These are phyloP conservation scores for Propsilocerus akamusi DNA, from an alignment of 1,140 invertebrate genomes.

Conservation along the genomic window DNA sequence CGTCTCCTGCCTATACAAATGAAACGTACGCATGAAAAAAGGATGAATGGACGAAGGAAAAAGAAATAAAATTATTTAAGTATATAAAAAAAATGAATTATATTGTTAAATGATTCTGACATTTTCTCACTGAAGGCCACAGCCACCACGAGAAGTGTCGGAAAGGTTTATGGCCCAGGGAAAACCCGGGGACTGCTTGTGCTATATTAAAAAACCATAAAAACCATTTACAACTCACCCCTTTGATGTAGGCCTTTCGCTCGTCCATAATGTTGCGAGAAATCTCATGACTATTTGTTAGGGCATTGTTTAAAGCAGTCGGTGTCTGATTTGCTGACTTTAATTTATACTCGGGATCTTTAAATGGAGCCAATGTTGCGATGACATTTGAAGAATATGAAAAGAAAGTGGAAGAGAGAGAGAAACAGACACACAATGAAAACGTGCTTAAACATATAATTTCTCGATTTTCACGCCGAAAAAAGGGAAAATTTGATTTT, in stretches of 20 bases:
- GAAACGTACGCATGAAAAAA: no score
- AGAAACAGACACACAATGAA: no score
- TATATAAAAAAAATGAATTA: slow-evolving; percentile 11
- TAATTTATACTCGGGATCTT: slow-evolving; percentile 26
- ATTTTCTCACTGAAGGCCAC: slow-evolving; percentile 12
- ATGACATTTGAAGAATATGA: no score
- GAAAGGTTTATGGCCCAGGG: not conserved
- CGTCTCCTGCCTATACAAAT: slow-evolving; percentile 27
- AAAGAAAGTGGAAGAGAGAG: no score
- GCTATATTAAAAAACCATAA: no score
- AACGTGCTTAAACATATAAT: no score
- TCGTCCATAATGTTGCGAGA: not conserved
- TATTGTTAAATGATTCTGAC: slow-evolving; percentile 10
- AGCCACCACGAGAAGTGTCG: slow-evolving; percentile 10
- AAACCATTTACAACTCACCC: not conserved
- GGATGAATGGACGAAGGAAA: slow-evolving; percentile 3
- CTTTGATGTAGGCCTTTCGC: not conserved
- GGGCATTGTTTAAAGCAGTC: slow-evolving; percentile 12
- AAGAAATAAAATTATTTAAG: slow-evolving; percentile 8
- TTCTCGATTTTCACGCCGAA: no score
- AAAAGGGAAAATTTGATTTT: no score
- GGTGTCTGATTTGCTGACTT: slow-evolving; percentile 27
- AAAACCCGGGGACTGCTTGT: not conserved
- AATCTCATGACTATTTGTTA: slow-evolving; percentile 1
- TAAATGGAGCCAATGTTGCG: no score